A percentile compares a stretch with the other conserved stretches of the same genome.
Conservation (phyloP, 2,113 vertebrate species). For the Lepus timidus region DNA sequence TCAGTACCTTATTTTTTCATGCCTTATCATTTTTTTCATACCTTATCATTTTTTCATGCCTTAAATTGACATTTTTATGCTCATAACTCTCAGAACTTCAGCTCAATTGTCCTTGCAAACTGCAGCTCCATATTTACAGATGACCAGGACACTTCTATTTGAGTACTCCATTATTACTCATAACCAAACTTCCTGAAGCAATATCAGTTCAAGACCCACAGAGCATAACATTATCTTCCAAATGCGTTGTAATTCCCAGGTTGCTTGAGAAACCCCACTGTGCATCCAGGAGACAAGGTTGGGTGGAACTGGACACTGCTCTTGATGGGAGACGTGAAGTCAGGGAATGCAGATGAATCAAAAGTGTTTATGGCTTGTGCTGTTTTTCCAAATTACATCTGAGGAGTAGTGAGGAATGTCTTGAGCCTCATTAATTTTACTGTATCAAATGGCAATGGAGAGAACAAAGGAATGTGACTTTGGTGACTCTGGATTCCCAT, state of each 20-base stretch:
- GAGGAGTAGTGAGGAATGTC: neutral
- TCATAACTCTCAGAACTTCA: neutral
- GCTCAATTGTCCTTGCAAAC: neutral
- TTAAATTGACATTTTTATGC: neutral
- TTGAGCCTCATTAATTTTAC: neutral
- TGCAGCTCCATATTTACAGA: neutral
- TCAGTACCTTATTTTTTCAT: neutral
- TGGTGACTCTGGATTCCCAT: neutral
- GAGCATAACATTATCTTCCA: neutral
- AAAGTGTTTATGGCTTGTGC: neutral
- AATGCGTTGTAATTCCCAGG: neutral
- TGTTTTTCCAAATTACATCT: neutral
- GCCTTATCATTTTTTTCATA: neutral
- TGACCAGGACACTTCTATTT: neutral
- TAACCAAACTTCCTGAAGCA: slow-evolving; percentile 21
- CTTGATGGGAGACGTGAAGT: neutral
- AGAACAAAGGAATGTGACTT: neutral
- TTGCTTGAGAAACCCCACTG: neutral
- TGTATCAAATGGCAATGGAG: neutral
- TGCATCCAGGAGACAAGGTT: neutral
- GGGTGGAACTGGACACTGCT: neutral
- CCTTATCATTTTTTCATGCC: neutral
- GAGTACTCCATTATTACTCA: neutral
- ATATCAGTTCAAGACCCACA: neutral
- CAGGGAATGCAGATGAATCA: neutral